Base-by-base conservation (phyloP, 2,888 invertebrate genomes). In the Lacanobia oleracea region DNA sequence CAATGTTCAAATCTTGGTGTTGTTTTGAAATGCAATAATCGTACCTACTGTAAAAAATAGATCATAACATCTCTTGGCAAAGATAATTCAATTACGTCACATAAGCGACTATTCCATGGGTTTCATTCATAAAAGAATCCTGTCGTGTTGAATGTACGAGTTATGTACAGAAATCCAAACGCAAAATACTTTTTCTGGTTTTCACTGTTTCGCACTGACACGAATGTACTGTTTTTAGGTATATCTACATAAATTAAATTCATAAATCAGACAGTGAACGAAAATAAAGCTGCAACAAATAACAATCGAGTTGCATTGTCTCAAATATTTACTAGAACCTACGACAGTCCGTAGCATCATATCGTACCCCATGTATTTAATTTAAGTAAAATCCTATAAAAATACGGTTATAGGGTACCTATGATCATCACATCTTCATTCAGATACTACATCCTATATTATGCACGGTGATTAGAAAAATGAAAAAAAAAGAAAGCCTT, bases 401-500 rank as follows among this genome's bases (percentile, higher is more conserved):
- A 33, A 54, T 27, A 33, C 18, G 18, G n/a, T n/a, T n/a, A n/a
- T n/a, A n/a, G n/a, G n/a, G 16, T 54, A 33, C 14, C 1, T 33
- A 21, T 21, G 14, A 18, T 18, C 18, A 53, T 71, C 21, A 10
- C 10, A 48, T 48, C 18, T 50, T 1, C 18, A 6, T 7, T 14
- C 2, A 54, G 16, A 16, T 54, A 27, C 21, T 23, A 56, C 23
- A 63, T 23, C 0, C 14, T 21, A 21, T 0, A 12, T 12, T 59
- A 21, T 16, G 14, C 18, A 54, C 54, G 0, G 23, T 67, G 56
- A 18, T 62, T 73, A 45, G 65, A 62, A 45, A 67, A 62, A 54
- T 45, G 57, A 67, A 62, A n/a, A n/a, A 27, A 69, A 57, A 65
- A 54, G 10, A 67, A 63, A 56, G 43, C 37, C 56, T 68, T 68